Evolutionary conservation across 2,797 vertebrate genomes (phyloP).

Genomic region (Acanthiza pusilla): DNA sequence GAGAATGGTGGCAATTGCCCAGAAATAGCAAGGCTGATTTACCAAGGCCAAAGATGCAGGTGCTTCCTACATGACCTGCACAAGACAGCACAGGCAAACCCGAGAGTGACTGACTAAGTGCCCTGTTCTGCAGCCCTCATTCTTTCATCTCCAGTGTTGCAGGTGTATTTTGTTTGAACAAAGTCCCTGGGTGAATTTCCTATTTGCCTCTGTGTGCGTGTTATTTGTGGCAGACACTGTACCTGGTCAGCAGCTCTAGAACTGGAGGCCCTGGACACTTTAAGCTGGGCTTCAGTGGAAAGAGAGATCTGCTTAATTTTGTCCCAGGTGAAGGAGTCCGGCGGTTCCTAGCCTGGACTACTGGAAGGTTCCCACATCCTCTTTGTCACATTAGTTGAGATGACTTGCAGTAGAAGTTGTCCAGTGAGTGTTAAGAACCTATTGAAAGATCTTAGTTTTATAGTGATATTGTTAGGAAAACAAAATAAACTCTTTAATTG

Average conservation of each 20-base stretch:
- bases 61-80: neutral
- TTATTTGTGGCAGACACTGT: slow-evolving; percentile 93
- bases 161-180: slow-evolving; percentile 74
- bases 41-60: neutral
- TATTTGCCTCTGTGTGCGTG: slow-evolving; percentile 96
- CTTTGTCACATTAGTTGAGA: slow-evolving; percentile 82
- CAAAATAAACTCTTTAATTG: slow-evolving; percentile 50
- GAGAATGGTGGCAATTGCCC: neutral
- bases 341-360: slow-evolving; percentile 96
- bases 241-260: slow-evolving; percentile 92
- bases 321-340: slow-evolving; percentile 89
- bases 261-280: slow-evolving; percentile 92
- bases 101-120: neutral
- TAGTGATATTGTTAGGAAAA: slow-evolving; percentile 67
- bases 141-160: slow-evolving; percentile 71
- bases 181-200: slow-evolving; percentile 91
- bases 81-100: neutral
- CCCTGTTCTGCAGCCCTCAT: slow-evolving; percentile 67
- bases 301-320: slow-evolving; percentile 94
- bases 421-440: slow-evolving; percentile 82
- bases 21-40: neutral
- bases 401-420: slow-evolving; percentile 77
- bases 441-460: slow-evolving; percentile 75
- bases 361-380: slow-evolving; percentile 93
- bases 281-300: slow-evolving; percentile 85